phyloP scores from a whole-genome alignment of 2,113 vertebrate species.

The Stigmatopora nigra region DNA sequence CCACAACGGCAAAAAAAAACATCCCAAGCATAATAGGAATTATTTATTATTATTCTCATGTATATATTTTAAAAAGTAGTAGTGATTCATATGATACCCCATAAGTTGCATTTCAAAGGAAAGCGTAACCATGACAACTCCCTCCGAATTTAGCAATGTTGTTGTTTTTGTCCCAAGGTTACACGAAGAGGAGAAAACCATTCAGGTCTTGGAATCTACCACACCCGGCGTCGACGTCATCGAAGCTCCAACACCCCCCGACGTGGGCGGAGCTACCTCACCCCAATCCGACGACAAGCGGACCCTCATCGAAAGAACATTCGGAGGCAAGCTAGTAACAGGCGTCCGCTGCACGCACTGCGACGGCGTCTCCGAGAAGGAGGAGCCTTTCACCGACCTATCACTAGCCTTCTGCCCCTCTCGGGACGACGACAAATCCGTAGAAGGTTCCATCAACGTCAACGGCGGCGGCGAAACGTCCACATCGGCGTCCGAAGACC shows the following conservation, averaged over 20 bases:
- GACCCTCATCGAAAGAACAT: conserved; percentile 89
- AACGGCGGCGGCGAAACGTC: conserved; percentile 59
- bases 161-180: conserved; percentile 66
- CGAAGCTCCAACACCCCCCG: conserved; percentile 42
- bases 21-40: too few relatives aligned
- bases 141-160: too few relatives aligned
- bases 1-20: too few relatives aligned
- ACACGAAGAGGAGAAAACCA: conserved; percentile 90
- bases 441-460: conserved; percentile 64
- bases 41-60: too few relatives aligned
- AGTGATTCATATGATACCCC: too few relatives aligned
- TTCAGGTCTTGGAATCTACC: conserved; percentile 67
- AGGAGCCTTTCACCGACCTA: conserved; percentile 92
- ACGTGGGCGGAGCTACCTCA: conserved; percentile 32
- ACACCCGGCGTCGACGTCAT: conserved; percentile 34
- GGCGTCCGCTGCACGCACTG: conserved; percentile 87
- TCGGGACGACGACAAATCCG: conserved; percentile 36
- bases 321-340: conserved; percentile 87
- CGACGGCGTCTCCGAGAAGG: conserved; percentile 86
- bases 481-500: conserved; percentile 30
- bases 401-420: conserved; percentile 90
- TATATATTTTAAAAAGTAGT: too few relatives aligned
- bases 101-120: too few relatives aligned
- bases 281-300: conserved; percentile 43
- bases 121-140: too few relatives aligned